Evolutionary conservation across 2,888 invertebrate genomes (phyloP), one percentile per base, ranked within the genome.

Genomic region (Pollenia labialis): DNA sequence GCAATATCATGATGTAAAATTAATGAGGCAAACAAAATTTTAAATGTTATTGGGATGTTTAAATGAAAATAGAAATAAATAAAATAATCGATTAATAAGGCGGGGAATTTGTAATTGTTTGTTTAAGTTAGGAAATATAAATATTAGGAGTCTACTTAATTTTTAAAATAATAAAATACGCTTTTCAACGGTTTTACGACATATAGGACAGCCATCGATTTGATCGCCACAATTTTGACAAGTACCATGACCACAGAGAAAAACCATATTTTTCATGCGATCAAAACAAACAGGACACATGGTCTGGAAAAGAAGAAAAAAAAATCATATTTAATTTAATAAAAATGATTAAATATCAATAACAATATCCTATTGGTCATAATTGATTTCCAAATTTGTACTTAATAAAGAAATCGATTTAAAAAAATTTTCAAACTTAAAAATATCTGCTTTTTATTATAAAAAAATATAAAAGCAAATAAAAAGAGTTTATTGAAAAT

Each of bases 171-270:
- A 95, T 72, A 99, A 95, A 92, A 99, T 99, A 86, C 98, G 95
- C 92, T 98, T 99, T 93, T 99, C 98, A 79, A 99, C 98, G 83
- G 97, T 96, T 94, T 99, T 99, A 90, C 99, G 96, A 93, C 99
- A 99, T 93, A 99, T 99, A 48, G 99, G 99, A 92, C 99, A 99
- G 91, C 99, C 99, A 85, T 97, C 96, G 96, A 99, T 98, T 91
- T 98, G 97, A 94, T 99, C 99, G 46, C 99, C 99, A 94, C 99
- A 99, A 97, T 98, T 98, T 94, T 99, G 99, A 93, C 99, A 99
- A 88, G 98, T 97, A 89, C 99, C 99, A 93, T 99, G 99, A 8
- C 99, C 99, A 94, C 99, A 99, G 62, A 99, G 95, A 95, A 99
- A 99, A 90, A 99, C 98, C 98, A 99, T 99, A 94, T 99, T 99